phyloP scores from a whole-genome alignment of 1,140 invertebrate genomes.

The Globodera ellingtonae region DNA sequence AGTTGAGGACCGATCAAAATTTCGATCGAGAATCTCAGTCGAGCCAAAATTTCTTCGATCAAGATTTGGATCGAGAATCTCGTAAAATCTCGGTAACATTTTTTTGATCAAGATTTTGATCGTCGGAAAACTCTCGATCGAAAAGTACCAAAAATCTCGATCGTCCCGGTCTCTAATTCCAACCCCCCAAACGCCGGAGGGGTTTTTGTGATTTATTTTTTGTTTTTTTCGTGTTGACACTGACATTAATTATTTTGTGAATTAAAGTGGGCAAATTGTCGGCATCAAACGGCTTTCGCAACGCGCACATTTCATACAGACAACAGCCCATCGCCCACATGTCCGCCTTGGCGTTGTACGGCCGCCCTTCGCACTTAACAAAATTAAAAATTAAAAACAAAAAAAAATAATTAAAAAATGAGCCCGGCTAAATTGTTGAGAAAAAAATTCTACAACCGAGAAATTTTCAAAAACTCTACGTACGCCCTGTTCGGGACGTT shows the following conservation, averaged over 20 bases:
- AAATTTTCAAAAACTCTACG: conserved; percentile 10
- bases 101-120: no score
- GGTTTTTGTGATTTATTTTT: not conserved
- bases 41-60: no score
- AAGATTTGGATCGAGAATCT: not conserved
- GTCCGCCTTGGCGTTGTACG: conserved; percentile 79
- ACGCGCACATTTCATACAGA: conserved; percentile 78
- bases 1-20: conserved; percentile 52
- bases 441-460: conserved; percentile 14
- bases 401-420: conserved; percentile 7
- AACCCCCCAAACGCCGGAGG: no score
- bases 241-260: conserved; percentile 74
- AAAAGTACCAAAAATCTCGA: not conserved
- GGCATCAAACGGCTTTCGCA: conserved; percentile 79
- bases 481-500: no score
- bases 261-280: conserved; percentile 77
- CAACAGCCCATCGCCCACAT: conserved; percentile 79
- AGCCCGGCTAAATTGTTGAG: conserved; percentile 19
- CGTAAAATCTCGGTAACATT: not conserved
- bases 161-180: not conserved
- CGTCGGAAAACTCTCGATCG: not conserved
- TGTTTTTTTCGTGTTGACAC: not conserved
- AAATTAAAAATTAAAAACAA: not conserved
- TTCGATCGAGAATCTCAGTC: conserved; percentile 1
- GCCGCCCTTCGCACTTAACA: conserved; percentile 76